These are phyloP conservation scores for Acarapis woodi DNA, from an alignment of 1,140 invertebrate genomes.

Conservation along the genomic window DNA sequence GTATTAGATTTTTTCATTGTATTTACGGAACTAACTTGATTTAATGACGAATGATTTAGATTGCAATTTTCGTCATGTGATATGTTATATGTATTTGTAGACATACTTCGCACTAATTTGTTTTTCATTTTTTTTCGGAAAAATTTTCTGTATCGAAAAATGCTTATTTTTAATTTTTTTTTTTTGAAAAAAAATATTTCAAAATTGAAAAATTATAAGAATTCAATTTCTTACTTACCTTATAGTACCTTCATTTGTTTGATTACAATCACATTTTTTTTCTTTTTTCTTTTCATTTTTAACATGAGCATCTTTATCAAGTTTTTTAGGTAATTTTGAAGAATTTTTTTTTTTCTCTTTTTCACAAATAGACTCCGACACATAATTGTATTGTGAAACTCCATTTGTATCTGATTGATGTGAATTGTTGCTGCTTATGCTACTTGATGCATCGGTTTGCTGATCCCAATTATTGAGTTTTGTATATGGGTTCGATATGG, in stretches of 20 bases:
- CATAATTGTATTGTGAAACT: not conserved
- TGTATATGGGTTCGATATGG: slow-evolving; percentile 13
- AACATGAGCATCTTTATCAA: not conserved
- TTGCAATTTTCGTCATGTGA: slow-evolving; percentile 7
- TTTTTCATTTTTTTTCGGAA: slow-evolving; percentile 11
- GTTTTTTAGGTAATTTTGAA: not conserved
- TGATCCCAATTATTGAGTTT: slow-evolving; percentile 6
- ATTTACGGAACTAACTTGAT: not conserved
- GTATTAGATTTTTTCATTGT: not conserved
- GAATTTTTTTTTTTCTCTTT: not conserved
- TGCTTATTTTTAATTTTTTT: not conserved
- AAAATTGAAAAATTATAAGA: not conserved
- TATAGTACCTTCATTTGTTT: no score
- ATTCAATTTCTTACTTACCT: no score
- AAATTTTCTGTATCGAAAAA: slow-evolving; percentile 6
- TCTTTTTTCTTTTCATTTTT: no score
- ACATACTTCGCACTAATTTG: slow-evolving; percentile 13
- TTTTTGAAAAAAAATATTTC: not conserved
- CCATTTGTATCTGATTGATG: not conserved
- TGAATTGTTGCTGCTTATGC: not conserved
- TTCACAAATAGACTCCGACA: slow-evolving; percentile 6
- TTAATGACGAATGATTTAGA: not conserved
- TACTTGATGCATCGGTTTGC: slow-evolving; percentile 2
- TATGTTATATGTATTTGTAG: slow-evolving; percentile 13
- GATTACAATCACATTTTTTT: no score